Base-by-base conservation (phyloP, 1,140 invertebrate genomes). In the Drosophila ohnishii region DNA sequence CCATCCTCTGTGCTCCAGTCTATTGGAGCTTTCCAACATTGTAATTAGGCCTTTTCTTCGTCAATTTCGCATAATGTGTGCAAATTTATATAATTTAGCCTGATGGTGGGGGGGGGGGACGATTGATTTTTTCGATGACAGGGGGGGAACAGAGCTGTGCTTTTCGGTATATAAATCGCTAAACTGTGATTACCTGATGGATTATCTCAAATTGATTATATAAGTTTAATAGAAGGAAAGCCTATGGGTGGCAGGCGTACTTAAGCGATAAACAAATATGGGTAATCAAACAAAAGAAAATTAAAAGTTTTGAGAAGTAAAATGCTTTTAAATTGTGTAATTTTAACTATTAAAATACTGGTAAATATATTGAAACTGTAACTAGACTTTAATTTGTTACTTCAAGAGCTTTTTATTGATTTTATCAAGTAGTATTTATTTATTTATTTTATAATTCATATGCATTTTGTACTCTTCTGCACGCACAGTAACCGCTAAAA, bases 51-150 rank as follows among this genome's bases (percentile, higher is more conserved):
- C 44, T 45, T 65, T 51, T 56, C 45, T 75, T 63, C 61, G 28
- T 72, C 55, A 57, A 65, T 66, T 39, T 56, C 55, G 62, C 70
- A 62, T 80, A 80, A 80, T 80, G 58, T 70, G 62, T 53, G 65
- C 63, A 75, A 80, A 80, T 80, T 80, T 80, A 64, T 80, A 65
- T 80, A 75, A 80, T 80, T 75, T 63, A 51, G 19, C 37, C 16
- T 32, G 40, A 48, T 48, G 60, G 61, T 53, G 61, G 47, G 14
- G 28, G 40, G 40, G 42, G 60, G n/a, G n/a, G n/a, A n/a, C n/a
- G n/a, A 75, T 75, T 74, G 70, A 74, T 64, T 75, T 75, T 74
- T 32, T n/a, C 53, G 37, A 50, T 71, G 42, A 70, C 50, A 40
- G 42, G 34, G 9, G 9, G 25, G 28, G 8, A 32, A 32, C n/a